Percentiles rank a stretch among this genome's conserved stretches.
These are phyloP conservation scores for Rutpela maculata DNA, from an alignment of 2,888 invertebrate species.

Conservation along the genomic window DNA sequence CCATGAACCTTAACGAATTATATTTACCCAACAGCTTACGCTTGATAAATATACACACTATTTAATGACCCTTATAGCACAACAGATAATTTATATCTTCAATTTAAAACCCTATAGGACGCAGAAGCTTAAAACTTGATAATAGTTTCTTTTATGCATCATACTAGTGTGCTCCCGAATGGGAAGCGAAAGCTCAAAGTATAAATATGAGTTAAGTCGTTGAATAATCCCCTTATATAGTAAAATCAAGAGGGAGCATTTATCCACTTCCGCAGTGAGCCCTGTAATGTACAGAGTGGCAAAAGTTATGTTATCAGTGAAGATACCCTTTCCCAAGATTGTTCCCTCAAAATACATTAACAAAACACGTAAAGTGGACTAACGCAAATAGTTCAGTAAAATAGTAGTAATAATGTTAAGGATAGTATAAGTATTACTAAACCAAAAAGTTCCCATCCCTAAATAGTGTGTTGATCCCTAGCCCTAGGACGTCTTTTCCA, in stretches of 20 bases:
- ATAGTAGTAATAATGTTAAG: no score
- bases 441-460: no score
- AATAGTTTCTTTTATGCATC: slow-evolving; percentile 20
- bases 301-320: background rate
- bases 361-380: no score
- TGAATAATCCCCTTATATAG: background rate
- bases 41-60: background rate
- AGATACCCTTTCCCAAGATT: no score
- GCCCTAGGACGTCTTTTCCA: no score
- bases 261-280: background rate
- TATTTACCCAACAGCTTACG: background rate
- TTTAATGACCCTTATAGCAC: background rate
- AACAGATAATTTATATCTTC: slow-evolving; percentile 33
- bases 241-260: slow-evolving; percentile 11
- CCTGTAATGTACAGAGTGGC: background rate
- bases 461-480: no score
- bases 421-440: no score
- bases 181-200: background rate
- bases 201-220: slow-evolving; percentile 4
- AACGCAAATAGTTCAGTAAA: no score
- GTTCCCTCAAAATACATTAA: no score
- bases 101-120: slow-evolving; percentile 29
- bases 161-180: slow-evolving; percentile 8
- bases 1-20: slow-evolving; percentile 20
- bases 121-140: slow-evolving; percentile 11